Conservation (phyloP, 2,113 vertebrate genomes). For the Tinamus guttatus region DNA sequence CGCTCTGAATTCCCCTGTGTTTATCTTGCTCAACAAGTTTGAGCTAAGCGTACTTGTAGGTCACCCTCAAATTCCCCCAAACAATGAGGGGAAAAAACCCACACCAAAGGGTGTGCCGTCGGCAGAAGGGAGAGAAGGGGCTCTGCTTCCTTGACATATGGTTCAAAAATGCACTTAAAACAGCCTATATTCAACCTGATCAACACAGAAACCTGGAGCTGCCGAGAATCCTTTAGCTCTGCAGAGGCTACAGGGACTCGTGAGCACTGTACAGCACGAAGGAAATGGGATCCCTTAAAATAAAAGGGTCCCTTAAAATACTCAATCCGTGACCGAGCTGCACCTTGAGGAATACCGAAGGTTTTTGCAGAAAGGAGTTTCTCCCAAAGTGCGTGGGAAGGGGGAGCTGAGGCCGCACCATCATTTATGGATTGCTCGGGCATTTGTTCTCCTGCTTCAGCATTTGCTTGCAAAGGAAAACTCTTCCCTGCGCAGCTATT, state of each 20-base stretch:
- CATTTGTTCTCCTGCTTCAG: conserved; percentile 49
- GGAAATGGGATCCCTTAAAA: background rate
- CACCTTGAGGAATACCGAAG: conserved; percentile 40
- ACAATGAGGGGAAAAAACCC: conserved; percentile 78
- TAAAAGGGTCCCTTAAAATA: background rate
- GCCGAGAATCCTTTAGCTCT: background rate
- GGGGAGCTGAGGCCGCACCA: conserved; percentile 38
- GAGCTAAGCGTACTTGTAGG: conserved; percentile 74
- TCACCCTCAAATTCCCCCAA: conserved; percentile 78
- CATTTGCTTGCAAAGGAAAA: conserved; percentile 69
- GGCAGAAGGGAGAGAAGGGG: conserved; percentile 63
- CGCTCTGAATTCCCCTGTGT: conserved; percentile 68
- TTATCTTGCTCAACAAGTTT: conserved; percentile 78
- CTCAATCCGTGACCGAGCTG: conserved; percentile 22
- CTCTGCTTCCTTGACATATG: conserved; percentile 69
- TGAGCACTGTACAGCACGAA: background rate
- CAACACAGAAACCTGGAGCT: background rate
- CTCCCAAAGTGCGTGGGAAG: conserved; percentile 32
- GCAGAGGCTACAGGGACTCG: background rate
- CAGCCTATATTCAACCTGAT: conserved; percentile 17
- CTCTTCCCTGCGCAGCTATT: conserved; percentile 52
- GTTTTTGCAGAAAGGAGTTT: conserved; percentile 61
- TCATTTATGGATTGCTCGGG: conserved; percentile 71
- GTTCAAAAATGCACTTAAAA: conserved; percentile 62
- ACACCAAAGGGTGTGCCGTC: conserved; percentile 75